Evolutionary conservation across 2,888 invertebrate species (phyloP).

Genomic region (Arctia plantaginis): DNA sequence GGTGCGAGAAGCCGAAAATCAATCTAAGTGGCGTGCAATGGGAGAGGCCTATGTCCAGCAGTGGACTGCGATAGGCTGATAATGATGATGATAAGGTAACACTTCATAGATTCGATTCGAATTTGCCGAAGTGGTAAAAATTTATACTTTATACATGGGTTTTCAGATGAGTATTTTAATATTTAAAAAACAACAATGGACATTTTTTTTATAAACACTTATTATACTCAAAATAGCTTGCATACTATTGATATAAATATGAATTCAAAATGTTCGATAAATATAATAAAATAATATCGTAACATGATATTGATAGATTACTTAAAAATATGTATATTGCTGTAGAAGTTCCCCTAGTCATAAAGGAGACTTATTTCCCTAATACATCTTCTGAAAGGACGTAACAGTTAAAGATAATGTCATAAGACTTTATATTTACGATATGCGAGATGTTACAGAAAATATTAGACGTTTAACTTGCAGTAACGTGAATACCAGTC

Average conservation of each 20-base stretch:
- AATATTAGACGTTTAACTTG: slow-evolving; percentile 50
- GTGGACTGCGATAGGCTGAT: too few species aligned
- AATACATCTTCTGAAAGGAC: slow-evolving; percentile 67
- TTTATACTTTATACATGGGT: too few species aligned
- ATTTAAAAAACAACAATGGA: background rate
- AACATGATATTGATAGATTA: slow-evolving; percentile 49
- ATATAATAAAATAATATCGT: slow-evolving; percentile 49
- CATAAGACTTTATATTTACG: slow-evolving; percentile 69
- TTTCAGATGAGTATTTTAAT: too few species aligned
- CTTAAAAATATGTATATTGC: slow-evolving; percentile 62
- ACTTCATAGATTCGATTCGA: too few species aligned
- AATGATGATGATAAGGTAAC: too few species aligned
- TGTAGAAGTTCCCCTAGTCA: slow-evolving; percentile 66
- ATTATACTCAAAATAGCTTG: background rate
- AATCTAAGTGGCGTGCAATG: too few species aligned
- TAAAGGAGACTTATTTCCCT: slow-evolving; percentile 75
- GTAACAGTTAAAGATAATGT: slow-evolving; percentile 61
- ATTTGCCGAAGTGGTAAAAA: too few species aligned
- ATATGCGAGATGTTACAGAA: slow-evolving; percentile 56
- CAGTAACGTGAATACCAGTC: slow-evolving; percentile 37
- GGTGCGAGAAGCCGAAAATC: too few species aligned
- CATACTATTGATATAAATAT: slow-evolving; percentile 23
- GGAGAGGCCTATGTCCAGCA: too few species aligned
- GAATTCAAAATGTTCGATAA: slow-evolving; percentile 50
- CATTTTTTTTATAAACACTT: background rate